phyloP scores from a whole-genome alignment of 1,140 invertebrate species.

The Drosophila littoralis region DNA sequence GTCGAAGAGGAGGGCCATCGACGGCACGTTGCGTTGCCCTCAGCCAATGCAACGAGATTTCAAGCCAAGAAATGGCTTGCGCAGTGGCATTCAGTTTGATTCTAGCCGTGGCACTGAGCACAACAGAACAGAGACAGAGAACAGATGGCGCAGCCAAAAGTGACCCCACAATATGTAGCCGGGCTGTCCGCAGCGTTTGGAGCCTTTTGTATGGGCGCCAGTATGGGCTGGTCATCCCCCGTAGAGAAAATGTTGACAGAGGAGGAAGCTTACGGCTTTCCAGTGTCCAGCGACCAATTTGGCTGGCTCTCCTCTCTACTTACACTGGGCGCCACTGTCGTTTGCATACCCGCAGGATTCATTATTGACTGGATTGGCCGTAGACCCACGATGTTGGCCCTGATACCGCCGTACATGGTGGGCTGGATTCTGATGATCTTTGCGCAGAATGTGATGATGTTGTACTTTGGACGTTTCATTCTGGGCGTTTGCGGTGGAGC shows the following conservation, averaged over 20 bases:
- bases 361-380: conserved; percentile 89
- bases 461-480: conserved; percentile 89
- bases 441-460: conserved; percentile 86
- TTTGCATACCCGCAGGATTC: conserved; percentile 87
- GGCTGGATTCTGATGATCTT: conserved; percentile 89
- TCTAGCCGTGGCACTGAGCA: conserved; percentile 20
- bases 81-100: conserved; percentile 38
- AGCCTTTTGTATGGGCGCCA: conserved; percentile 87
- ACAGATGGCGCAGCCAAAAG: conserved; percentile 59
- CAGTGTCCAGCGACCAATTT: conserved; percentile 59
- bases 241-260: conserved; percentile 85
- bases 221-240: conserved; percentile 89
- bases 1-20: neutral
- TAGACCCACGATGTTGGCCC: conserved; percentile 87
- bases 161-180: conserved; percentile 69
- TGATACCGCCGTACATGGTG: conserved; percentile 87
- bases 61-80: conserved; percentile 40
- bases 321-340: conserved; percentile 85
- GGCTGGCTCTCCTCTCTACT: conserved; percentile 73
- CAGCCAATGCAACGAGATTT: conserved; percentile 42
- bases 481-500: conserved; percentile 89
- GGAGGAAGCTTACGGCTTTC: conserved; percentile 82
- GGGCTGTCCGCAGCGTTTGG: conserved; percentile 86
- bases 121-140: neutral
- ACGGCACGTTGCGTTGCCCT: conserved; percentile 31